These are phyloP conservation scores for Bombus superbus DNA, from an alignment of 1,140 invertebrate genomes.

Conservation along the genomic window DNA sequence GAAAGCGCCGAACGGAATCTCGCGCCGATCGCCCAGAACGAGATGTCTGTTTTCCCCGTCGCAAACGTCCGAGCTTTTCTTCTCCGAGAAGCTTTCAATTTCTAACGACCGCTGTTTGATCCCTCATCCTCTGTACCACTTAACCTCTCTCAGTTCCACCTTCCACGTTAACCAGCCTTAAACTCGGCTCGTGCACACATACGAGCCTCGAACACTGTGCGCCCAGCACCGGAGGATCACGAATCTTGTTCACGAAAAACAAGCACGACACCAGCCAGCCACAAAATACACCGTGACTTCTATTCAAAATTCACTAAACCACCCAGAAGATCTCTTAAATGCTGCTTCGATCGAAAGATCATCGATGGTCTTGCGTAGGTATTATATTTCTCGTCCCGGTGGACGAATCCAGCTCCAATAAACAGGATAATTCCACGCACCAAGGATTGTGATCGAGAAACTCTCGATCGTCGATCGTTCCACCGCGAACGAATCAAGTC, in stretches of 20 bases:
- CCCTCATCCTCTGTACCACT: constrained; percentile 2
- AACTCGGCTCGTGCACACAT: background rate
- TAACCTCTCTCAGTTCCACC: constrained; percentile 13
- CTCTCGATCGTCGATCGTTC: background rate
- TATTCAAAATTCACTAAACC: background rate
- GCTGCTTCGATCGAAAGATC: background rate
- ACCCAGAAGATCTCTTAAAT: background rate
- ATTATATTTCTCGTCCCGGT: background rate
- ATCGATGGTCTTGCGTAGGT: background rate
- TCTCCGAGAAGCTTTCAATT: constrained; percentile 4
- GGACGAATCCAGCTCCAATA: background rate
- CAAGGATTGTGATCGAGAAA: background rate
- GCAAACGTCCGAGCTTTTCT: constrained; percentile 2
- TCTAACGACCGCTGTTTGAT: background rate
- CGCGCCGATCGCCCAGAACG: background rate
- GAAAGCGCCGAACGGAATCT: background rate
- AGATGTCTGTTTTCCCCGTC: constrained; percentile 27
- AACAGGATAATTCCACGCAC: background rate
- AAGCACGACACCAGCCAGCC: background rate
- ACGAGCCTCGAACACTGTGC: background rate
- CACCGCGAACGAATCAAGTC: background rate
- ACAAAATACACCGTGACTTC: background rate
- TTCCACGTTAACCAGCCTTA: constrained; percentile 13
- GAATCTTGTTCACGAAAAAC: background rate
- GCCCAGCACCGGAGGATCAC: background rate